Evolutionary conservation across 2,113 vertebrate species (phyloP).

Genomic region (Macquaria ambigua): DNA sequence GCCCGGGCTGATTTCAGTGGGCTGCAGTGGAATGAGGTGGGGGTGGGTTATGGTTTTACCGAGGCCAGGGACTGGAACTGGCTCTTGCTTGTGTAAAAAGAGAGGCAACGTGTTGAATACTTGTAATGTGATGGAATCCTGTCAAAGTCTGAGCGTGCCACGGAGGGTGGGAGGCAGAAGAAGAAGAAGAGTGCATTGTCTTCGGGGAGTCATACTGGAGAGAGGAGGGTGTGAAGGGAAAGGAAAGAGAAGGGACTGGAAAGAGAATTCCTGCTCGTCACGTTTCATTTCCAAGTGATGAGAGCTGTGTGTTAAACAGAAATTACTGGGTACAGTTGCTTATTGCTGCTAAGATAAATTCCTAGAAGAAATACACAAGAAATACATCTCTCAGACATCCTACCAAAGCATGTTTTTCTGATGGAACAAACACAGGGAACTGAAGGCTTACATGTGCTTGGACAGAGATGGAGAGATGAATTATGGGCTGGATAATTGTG

Average conservation of each 20-base stretch:
- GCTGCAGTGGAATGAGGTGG: constrained; percentile 66
- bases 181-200: constrained; percentile 67
- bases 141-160: constrained; percentile 49
- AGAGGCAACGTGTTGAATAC: constrained; percentile 59
- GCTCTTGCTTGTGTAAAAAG: constrained; percentile 57
- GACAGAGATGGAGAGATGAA: constrained; percentile 23
- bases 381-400: background rate
- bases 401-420: constrained; percentile 8
- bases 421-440: constrained; percentile 31
- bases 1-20: constrained; percentile 57
- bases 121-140: constrained; percentile 60
- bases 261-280: constrained; percentile 51
- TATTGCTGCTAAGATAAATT: constrained; percentile 36
- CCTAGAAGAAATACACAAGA: constrained; percentile 14
- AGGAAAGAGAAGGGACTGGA: constrained; percentile 40
- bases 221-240: constrained; percentile 45
- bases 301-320: constrained; percentile 38
- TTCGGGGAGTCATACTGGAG: constrained; percentile 30
- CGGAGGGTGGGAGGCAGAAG: constrained; percentile 56
- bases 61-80: constrained; percentile 55
- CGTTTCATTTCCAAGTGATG: constrained; percentile 66
- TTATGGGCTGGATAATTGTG: constrained; percentile 30
- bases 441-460: constrained; percentile 33
- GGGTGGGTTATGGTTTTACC: constrained; percentile 59
- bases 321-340: constrained; percentile 27